Conservation (phyloP, 1,140 invertebrate species). For the Caenorhabditis latens region DNA sequence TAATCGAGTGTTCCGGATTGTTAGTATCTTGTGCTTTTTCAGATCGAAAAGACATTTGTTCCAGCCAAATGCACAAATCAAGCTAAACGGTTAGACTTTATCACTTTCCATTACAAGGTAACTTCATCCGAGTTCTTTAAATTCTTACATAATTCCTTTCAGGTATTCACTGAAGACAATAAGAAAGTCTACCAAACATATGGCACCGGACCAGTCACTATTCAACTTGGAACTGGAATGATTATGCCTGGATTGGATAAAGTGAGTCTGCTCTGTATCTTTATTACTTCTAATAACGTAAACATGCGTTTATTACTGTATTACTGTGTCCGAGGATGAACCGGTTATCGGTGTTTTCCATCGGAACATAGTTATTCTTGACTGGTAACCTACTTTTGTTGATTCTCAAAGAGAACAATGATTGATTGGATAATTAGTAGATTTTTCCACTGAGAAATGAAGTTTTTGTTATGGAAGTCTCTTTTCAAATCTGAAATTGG, state of each 20-base stretch:
- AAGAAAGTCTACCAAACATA: constrained; percentile 78
- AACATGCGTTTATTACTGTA: too few species aligned
- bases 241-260: constrained; percentile 77
- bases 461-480: too few species aligned
- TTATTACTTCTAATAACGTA: too few species aligned
- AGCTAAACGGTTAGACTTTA: constrained; percentile 74
- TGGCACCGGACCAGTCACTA: constrained; percentile 71
- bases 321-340: neutral
- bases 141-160: neutral
- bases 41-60: constrained; percentile 50
- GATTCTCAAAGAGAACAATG: neutral
- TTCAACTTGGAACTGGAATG: constrained; percentile 78
- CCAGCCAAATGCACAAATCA: constrained; percentile 71
- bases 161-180: constrained; percentile 74
- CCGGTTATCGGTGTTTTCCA: neutral
- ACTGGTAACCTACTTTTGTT: constrained; percentile 35
- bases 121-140: neutral
- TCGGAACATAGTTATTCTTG: neutral
- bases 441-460: neutral
- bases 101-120: constrained; percentile 78
- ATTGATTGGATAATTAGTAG: constrained; percentile 31
- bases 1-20: too few species aligned
- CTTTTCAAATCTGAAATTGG: neutral
- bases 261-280: neutral
- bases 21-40: neutral